phyloP scores from a whole-genome alignment of 30 jellyfish, hydroid and myxozoan genomes.

The Aurelia sp. region DNA sequence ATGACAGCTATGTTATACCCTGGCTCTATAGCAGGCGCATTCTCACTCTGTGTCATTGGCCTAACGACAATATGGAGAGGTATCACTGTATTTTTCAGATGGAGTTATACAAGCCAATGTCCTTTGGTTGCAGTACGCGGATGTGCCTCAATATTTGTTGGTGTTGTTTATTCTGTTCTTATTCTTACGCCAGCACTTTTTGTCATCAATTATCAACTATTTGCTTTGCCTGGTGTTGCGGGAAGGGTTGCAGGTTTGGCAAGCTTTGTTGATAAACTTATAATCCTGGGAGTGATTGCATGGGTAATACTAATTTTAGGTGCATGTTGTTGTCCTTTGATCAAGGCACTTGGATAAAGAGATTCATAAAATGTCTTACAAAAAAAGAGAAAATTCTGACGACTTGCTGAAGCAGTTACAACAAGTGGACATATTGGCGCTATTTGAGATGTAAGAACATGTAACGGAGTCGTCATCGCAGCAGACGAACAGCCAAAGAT shows the following conservation, averaged over 20 bases:
- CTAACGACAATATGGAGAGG: conserved; percentile 68
- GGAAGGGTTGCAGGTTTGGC: conserved; percentile 11
- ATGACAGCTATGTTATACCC: conserved; percentile 1
- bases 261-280: conserved; percentile 34
- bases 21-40: conserved; percentile 1
- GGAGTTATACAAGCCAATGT: conserved; percentile 76
- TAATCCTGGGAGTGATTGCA: conserved; percentile 44
- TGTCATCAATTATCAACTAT: conserved; percentile 32
- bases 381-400: not conserved
- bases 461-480: too few species aligned
- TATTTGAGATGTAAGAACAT: too few species aligned
- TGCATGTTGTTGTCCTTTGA: conserved; percentile 60
- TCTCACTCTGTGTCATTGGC: conserved; percentile 32
- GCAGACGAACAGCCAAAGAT: too few species aligned
- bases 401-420: too few species aligned
- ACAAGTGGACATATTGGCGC: too few species aligned
- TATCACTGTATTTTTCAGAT: conserved; percentile 40
- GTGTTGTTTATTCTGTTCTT: conserved; percentile 40
- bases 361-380: not conserved
- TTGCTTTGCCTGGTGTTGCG: conserved; percentile 13
- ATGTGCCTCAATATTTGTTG: conserved; percentile 65
- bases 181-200: conserved; percentile 55
- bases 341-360: conserved; percentile 41
- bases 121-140: conserved; percentile 57
- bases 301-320: conserved; percentile 37